These are phyloP conservation scores for Drosophila anomalipes DNA, from an alignment of 2,888 invertebrate genomes.

Conservation along the genomic window DNA sequence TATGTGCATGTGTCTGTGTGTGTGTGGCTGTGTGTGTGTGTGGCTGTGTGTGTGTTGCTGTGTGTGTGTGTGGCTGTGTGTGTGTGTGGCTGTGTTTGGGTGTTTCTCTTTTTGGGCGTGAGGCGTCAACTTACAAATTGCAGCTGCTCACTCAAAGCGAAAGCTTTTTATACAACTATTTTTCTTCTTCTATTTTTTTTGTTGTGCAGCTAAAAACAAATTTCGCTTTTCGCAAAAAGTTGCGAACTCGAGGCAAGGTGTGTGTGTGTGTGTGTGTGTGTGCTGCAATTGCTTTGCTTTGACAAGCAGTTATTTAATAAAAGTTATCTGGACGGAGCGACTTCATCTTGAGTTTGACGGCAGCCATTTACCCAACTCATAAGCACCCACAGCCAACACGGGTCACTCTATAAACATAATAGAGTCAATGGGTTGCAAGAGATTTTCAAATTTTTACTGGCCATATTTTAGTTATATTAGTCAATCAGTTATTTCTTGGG, in stretches of 20 bases:
- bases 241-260: slow-evolving; percentile 52
- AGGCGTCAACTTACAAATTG: slow-evolving; percentile 75
- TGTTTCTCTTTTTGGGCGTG: slow-evolving; percentile 2
- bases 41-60: too few relatives aligned
- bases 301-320: slow-evolving; percentile 78
- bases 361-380: slow-evolving; percentile 43
- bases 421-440: not conserved
- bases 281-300: slow-evolving; percentile 54
- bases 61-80: slow-evolving; percentile 13
- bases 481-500: not conserved
- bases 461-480: too few relatives aligned
- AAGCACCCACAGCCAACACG: slow-evolving; percentile 38
- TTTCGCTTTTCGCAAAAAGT: slow-evolving; percentile 68
- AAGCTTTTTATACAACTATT: slow-evolving; percentile 40
- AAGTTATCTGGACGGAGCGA: slow-evolving; percentile 54
- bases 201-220: slow-evolving; percentile 50
- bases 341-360: slow-evolving; percentile 45
- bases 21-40: slow-evolving; percentile 11
- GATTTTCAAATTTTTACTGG: not conserved
- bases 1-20: slow-evolving; percentile 11
- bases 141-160: slow-evolving; percentile 54
- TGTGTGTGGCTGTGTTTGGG: slow-evolving; percentile 10
- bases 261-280: slow-evolving; percentile 17
- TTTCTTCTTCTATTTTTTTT: slow-evolving; percentile 12
- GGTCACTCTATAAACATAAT: not conserved